These are phyloP conservation scores for Atlantisia rogersi DNA, from an alignment of 2,113 vertebrate genomes.

Conservation along the genomic window DNA sequence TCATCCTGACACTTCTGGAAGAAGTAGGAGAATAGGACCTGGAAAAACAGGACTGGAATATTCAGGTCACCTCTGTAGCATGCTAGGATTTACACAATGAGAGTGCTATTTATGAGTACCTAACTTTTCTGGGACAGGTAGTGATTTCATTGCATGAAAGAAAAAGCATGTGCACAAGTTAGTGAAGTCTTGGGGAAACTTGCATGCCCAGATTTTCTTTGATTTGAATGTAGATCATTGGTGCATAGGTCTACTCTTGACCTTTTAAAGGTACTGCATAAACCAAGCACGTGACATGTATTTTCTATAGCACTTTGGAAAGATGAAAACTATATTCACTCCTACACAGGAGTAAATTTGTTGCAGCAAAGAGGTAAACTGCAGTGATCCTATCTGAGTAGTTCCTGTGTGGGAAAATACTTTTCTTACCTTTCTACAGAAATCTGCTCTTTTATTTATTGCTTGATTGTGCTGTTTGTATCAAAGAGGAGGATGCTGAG, in stretches of 20 bases:
- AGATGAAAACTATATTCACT: neutral
- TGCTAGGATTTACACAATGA: neutral
- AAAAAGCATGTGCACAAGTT: neutral
- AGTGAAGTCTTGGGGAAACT: neutral
- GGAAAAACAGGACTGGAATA: neutral
- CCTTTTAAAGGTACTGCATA: neutral
- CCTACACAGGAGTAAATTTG: neutral
- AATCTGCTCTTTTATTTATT: neutral
- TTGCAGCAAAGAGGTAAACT: neutral
- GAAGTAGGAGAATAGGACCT: neutral
- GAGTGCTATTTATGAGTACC: neutral
- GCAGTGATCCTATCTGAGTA: neutral
- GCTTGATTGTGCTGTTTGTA: neutral
- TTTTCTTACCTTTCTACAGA: neutral
- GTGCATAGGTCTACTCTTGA: neutral
- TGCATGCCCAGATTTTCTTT: neutral
- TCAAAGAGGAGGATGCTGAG: neutral
- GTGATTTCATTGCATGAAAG: neutral
- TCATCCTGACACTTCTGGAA: neutral
- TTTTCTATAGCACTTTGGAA: neutral
- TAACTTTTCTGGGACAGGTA: neutral
- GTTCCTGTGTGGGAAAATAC: neutral
- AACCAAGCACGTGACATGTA: neutral
- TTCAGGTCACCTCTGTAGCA: neutral
- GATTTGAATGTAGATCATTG: neutral